Conservation (phyloP, 2,888 invertebrate species). For the Autographa gamma region DNA sequence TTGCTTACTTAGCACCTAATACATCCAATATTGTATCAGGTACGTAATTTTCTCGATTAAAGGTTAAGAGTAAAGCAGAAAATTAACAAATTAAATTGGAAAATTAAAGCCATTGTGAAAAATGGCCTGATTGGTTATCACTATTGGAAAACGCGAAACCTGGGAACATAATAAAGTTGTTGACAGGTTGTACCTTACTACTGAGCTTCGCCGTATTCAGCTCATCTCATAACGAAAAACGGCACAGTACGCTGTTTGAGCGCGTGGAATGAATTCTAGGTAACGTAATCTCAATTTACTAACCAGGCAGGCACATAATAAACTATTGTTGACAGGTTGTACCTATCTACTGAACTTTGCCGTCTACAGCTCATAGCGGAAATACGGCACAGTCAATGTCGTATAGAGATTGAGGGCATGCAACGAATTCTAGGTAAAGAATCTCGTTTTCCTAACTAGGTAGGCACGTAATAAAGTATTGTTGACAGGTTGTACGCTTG, state of each 20-base stretch:
- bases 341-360: neutral
- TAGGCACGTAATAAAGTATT: neutral
- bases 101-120: neutral
- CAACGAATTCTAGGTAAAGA: neutral
- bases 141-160: neutral
- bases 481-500: neutral
- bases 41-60: neutral
- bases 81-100: neutral
- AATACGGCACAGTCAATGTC: neutral
- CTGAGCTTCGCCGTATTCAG: neutral
- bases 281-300: neutral
- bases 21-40: too few relatives aligned
- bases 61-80: neutral
- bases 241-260: neutral
- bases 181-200: neutral
- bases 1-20: too few relatives aligned
- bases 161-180: conserved; percentile 25
- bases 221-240: neutral
- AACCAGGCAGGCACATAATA: neutral
- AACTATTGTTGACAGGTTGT: neutral
- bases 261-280: neutral
- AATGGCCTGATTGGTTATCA: neutral
- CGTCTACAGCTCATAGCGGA: neutral
- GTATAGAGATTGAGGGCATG: neutral
- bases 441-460: neutral